A percentile compares a stretch with the other conserved stretches of the same genome.
Evolutionary conservation across 64 coral and sea anemone genomes (phyloP).

Genomic region (Stylophora pistillata): DNA sequence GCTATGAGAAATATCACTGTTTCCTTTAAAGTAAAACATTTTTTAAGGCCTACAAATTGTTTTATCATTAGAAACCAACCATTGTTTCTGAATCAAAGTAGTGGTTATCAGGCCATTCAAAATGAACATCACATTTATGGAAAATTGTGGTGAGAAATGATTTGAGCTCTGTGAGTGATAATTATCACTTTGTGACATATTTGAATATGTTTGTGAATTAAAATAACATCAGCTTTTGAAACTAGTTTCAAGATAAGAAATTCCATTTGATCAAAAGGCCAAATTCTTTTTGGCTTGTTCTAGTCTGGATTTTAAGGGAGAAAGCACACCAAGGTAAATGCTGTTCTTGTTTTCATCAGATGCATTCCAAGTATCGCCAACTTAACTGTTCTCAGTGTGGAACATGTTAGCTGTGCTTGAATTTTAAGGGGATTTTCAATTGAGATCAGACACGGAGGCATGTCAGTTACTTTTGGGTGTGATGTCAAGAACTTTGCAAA

Average conservation of each 20-base stretch:
- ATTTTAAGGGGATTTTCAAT: background rate
- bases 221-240: background rate
- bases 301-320: background rate
- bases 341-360: background rate
- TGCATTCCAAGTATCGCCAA: conserved; percentile 16
- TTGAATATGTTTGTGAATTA: background rate
- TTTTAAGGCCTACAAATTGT: no score
- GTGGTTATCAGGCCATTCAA: no score
- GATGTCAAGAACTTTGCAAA: conserved; percentile 11
- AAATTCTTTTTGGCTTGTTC: background rate
- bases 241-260: background rate
- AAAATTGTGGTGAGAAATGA: no score
- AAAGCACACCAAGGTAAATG: conserved; percentile 2
- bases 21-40: no score
- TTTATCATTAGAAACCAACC: no score
- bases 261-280: background rate
- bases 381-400: conserved; percentile 6
- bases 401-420: conserved; percentile 11
- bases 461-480: conserved; percentile 11
- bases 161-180: background rate
- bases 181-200: background rate
- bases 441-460: conserved; percentile 17
- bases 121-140: no score
- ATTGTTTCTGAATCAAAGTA: no score
- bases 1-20: no score